Evolutionary conservation across 2,797 vertebrate species (phyloP).

Genomic region (Gorsachius magnificus): DNA sequence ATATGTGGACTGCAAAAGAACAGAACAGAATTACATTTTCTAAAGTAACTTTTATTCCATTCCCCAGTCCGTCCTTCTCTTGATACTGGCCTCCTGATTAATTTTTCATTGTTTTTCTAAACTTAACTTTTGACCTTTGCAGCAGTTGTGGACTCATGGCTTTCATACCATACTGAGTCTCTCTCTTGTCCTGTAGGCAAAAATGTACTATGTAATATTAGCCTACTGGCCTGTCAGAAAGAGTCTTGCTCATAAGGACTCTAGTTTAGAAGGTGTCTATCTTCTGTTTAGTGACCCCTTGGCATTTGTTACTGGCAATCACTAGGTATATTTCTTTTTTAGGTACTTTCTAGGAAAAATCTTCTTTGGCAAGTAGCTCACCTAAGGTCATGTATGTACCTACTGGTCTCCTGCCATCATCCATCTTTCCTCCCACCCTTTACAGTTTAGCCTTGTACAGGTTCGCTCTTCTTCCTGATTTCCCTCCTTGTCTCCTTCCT

Average conservation of each 20-base stretch:
- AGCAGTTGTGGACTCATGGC: background rate
- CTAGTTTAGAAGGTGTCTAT: background rate
- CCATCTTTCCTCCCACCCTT: background rate
- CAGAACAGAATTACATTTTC: background rate
- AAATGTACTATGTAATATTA: background rate
- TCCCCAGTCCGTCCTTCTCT: background rate
- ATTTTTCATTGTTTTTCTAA: background rate
- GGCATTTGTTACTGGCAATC: background rate
- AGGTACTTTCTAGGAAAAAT: background rate
- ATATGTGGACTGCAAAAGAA: background rate
- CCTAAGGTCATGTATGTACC: background rate
- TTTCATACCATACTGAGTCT: background rate
- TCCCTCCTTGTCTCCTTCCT: background rate
- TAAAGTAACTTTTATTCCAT: background rate
- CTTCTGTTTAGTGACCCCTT: background rate
- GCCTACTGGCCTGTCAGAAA: background rate
- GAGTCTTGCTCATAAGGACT: background rate
- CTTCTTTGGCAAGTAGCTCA: background rate
- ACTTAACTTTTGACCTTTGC: conserved; percentile 38
- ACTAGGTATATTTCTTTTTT: background rate
- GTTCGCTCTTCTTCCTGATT: background rate
- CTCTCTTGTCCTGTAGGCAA: background rate
- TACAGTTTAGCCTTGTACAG: background rate
- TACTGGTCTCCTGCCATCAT: background rate
- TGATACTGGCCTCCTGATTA: background rate